phyloP scores from a whole-genome alignment of 37 sponge, comb jelly and placozoan species.

The Beroe ovata region DNA sequence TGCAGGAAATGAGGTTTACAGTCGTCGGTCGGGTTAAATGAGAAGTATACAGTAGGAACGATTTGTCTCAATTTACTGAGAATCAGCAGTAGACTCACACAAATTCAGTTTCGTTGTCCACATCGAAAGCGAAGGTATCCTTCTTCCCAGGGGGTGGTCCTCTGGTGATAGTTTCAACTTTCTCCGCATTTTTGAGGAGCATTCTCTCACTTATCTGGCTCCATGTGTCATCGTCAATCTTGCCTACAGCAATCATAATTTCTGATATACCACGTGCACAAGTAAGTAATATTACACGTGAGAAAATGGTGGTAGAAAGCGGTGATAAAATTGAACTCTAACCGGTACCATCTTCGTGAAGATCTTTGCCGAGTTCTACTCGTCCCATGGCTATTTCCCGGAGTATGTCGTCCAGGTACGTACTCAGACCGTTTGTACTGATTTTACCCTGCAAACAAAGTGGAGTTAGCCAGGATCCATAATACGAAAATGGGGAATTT shows the following conservation, averaged over 20 bases:
- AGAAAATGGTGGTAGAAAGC: too few relatives aligned
- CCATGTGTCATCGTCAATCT: slow-evolving; percentile 65
- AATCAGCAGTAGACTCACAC: slow-evolving; percentile 62
- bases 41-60: too few relatives aligned
- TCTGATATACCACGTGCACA: too few relatives aligned
- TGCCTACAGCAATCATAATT: too few relatives aligned
- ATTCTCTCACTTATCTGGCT: slow-evolving; percentile 59
- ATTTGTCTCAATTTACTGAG: too few relatives aligned
- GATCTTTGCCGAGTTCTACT: slow-evolving; percentile 57
- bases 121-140: slow-evolving; percentile 55
- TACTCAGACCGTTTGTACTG: slow-evolving; percentile 53
- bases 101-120: slow-evolving; percentile 18
- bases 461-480: neutral
- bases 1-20: too few relatives aligned
- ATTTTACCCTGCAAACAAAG: slow-evolving; percentile 59
- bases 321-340: neutral
- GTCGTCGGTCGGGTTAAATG: too few relatives aligned
- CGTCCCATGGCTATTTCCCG: slow-evolving; percentile 58
- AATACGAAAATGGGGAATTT: neutral
- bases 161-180: slow-evolving; percentile 13
- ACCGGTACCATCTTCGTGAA: slow-evolving; percentile 67
- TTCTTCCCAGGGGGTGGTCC: slow-evolving; percentile 24
- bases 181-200: slow-evolving; percentile 33
- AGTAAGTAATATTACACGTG: too few relatives aligned
- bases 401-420: slow-evolving; percentile 54